Conservation (phyloP, 2,797 vertebrate genomes). For the Gobio occitaniae region DNA sequence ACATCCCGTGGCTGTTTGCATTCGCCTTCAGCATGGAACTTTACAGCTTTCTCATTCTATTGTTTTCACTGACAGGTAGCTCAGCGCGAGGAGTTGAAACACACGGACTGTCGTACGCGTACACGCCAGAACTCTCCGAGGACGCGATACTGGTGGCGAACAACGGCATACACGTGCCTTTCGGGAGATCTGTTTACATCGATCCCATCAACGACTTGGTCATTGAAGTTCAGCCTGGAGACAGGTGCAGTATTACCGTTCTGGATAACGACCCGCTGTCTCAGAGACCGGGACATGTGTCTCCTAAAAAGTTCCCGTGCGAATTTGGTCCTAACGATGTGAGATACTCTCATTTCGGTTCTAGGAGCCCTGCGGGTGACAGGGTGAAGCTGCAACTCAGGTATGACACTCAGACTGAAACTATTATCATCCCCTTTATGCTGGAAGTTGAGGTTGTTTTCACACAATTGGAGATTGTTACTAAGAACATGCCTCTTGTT, state of each 20-base stretch:
- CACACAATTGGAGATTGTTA: constrained; percentile 92
- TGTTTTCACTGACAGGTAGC: constrained; percentile 64
- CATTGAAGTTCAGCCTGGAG: constrained; percentile 90
- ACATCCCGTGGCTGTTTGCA: constrained; percentile 5
- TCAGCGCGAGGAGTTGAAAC: constrained; percentile 68
- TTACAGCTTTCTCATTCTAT: constrained; percentile 68
- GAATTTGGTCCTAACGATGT: constrained; percentile 91
- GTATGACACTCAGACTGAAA: constrained; percentile 88
- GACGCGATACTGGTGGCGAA: constrained; percentile 88
- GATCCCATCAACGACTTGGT: constrained; percentile 92
- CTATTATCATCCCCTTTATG: constrained; percentile 90
- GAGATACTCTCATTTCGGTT: constrained; percentile 90
- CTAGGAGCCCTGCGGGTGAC: constrained; percentile 88
- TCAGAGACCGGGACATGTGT: constrained; percentile 88
- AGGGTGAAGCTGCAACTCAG: constrained; percentile 91
- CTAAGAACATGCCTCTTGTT: constrained; percentile 89
- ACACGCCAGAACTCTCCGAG: constrained; percentile 79
- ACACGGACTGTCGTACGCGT: constrained; percentile 77
- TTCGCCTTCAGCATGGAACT: constrained; percentile 64
- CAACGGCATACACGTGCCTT: constrained; percentile 89
- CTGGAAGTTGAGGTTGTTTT: constrained; percentile 94
- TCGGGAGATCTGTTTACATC: constrained; percentile 89
- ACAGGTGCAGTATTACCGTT: constrained; percentile 89
- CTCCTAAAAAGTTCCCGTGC: constrained; percentile 90
- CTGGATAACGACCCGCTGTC: constrained; percentile 90